These are phyloP conservation scores for Sarcophaga carnaria DNA, from an alignment of 2,888 invertebrate genomes.

Conservation along the genomic window DNA sequence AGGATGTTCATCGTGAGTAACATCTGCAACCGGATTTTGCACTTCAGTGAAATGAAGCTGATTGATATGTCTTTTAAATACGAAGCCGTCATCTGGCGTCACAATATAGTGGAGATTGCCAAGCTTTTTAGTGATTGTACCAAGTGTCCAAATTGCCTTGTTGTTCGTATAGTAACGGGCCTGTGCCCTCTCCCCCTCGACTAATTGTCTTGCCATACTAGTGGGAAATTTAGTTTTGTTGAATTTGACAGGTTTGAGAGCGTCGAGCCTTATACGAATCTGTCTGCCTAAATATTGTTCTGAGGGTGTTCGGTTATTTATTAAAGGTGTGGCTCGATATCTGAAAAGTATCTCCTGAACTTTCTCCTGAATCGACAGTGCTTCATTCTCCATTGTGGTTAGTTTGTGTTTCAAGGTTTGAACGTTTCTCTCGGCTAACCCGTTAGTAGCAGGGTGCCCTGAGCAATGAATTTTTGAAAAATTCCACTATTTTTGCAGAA, in stretches of 20 bases:
- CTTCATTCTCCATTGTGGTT: too few species aligned
- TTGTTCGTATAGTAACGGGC: constrained; percentile 29
- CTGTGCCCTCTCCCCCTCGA: constrained; percentile 44
- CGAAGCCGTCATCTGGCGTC: constrained; percentile 17
- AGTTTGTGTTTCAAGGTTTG: too few species aligned
- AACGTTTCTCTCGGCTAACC: too few species aligned
- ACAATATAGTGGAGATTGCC: constrained; percentile 18
- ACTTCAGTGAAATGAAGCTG: constrained; percentile 16
- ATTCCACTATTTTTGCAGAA: too few species aligned
- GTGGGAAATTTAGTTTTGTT: constrained; percentile 19
- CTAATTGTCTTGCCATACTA: constrained; percentile 38
- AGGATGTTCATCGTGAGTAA: neutral
- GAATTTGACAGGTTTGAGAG: neutral
- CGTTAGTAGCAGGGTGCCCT: too few species aligned
- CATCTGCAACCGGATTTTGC: neutral
- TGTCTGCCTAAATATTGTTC: too few species aligned
- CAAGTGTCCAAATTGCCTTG: constrained; percentile 18
- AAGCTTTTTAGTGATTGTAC: constrained; percentile 9
- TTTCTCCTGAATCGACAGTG: too few species aligned
- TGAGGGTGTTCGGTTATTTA: too few species aligned
- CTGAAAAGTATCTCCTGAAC: too few species aligned
- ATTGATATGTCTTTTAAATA: constrained; percentile 30
- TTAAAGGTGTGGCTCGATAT: too few species aligned
- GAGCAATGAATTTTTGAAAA: too few species aligned
- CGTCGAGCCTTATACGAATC: too few species aligned